A percentile compares a stretch with the other conserved stretches of the same genome.
phyloP scores from a whole-genome alignment of 2,113 vertebrate species.

The Chloropsis hardwickii region DNA sequence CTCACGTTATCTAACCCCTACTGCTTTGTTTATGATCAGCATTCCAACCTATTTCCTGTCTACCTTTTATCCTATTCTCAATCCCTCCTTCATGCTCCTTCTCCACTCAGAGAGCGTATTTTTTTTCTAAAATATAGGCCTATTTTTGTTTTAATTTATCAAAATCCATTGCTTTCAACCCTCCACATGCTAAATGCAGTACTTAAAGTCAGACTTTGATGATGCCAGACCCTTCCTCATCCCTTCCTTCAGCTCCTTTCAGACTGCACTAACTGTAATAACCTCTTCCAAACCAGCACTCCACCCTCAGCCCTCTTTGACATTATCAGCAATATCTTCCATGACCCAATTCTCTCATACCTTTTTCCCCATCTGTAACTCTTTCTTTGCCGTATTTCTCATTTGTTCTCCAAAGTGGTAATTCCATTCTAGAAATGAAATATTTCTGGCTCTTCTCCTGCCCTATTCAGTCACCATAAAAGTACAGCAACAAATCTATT shows the following conservation, averaged over 20 bases:
- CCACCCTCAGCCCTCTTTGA: background rate
- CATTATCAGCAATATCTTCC: background rate
- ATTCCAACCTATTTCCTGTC: background rate
- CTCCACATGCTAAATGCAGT: background rate
- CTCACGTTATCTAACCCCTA: background rate
- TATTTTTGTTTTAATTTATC: background rate
- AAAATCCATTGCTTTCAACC: background rate
- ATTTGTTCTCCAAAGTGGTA: background rate
- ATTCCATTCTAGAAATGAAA: background rate
- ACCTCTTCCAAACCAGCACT: background rate
- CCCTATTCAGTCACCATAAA: background rate
- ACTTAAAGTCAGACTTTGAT: background rate
- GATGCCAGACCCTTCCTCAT: background rate
- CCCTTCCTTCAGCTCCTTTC: background rate
- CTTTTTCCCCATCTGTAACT: background rate
- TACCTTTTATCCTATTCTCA: background rate
- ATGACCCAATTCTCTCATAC: background rate
- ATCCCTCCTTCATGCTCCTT: background rate
- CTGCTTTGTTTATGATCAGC: background rate
- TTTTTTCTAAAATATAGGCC: background rate
- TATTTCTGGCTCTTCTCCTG: background rate
- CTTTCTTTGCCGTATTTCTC: background rate
- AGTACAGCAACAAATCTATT: background rate
- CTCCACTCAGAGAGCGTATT: background rate
- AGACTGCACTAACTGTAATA: background rate